Conservation (phyloP, 2,113 vertebrate genomes). For the Elephas maximus region DNA sequence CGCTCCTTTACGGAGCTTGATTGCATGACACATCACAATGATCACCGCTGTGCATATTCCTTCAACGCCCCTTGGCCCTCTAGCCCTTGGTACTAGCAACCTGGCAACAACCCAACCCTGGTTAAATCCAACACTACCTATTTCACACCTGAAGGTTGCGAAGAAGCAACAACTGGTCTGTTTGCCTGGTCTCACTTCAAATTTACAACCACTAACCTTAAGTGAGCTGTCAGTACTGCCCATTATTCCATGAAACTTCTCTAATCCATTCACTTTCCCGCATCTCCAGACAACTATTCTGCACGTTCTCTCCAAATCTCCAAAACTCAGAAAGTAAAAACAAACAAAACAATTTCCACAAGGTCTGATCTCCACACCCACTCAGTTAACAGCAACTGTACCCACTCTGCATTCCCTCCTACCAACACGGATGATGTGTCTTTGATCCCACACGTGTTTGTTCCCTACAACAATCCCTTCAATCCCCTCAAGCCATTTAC, state of each 20-base stretch:
- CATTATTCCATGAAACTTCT: neutral
- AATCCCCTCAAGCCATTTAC: neutral
- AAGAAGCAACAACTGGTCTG: neutral
- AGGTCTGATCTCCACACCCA: neutral
- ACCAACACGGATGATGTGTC: neutral
- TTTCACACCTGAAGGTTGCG: neutral
- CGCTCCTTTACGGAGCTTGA: too few species aligned
- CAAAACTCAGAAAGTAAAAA: neutral
- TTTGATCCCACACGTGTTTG: neutral
- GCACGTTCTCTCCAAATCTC: neutral
- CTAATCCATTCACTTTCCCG: neutral
- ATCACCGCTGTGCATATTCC: neutral
- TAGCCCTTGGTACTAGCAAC: neutral
- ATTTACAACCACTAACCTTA: neutral
- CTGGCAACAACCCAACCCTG: neutral
- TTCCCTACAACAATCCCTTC: neutral
- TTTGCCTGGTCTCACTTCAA: too few species aligned
- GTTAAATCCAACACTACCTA: neutral
- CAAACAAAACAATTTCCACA: neutral
- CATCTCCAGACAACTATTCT: too few species aligned
- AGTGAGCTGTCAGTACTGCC: neutral
- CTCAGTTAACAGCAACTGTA: neutral
- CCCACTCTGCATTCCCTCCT: neutral
- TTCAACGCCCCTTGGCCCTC: neutral
- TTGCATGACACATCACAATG: neutral